Evolutionary conservation across 2,113 vertebrate genomes (phyloP).

Genomic region (Xenopus tropicalis): UCB_Xtro_10.0 CM004443.2:34607001-34607500

Average conservation of each 20-base stretch:
- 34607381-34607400: slow-evolving; percentile 26
- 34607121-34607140: neutral
- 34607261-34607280: slow-evolving; percentile 39
- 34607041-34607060: too few species aligned
- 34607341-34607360: slow-evolving; percentile 43
- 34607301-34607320: slow-evolving; percentile 41
- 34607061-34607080: too few species aligned
- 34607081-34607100: neutral
- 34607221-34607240: slow-evolving; percentile 42
- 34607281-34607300: slow-evolving; percentile 32
- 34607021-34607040: too few species aligned
- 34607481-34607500: neutral
- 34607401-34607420: slow-evolving; percentile 6
- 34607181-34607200: slow-evolving; percentile 35
- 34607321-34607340: slow-evolving; percentile 46
- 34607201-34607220: slow-evolving; percentile 41
- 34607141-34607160: slow-evolving; percentile 16
- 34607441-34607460: slow-evolving; percentile 1
- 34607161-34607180: slow-evolving; percentile 18
- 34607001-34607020: too few species aligned
- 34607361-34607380: slow-evolving; percentile 38
- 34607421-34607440: slow-evolving; percentile 9
- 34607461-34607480: neutral
- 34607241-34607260: slow-evolving; percentile 42
- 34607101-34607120: neutral